Evolutionary conservation across 2,888 invertebrate species (phyloP), one percentile per base, ranked within the genome.

Genomic region (Sussaba pulchella): DNA sequence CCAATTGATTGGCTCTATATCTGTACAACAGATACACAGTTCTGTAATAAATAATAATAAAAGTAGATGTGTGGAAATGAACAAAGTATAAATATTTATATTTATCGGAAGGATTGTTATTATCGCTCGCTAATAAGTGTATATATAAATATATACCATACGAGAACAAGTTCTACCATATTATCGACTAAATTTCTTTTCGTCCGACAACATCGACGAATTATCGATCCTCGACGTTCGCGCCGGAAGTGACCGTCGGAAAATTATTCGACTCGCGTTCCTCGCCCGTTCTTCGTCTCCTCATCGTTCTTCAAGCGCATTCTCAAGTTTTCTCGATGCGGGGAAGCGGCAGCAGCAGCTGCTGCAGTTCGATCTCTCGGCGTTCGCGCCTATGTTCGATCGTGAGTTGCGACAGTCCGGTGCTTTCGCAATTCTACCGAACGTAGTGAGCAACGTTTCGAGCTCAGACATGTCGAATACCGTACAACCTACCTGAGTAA

Each of bases 221-320:
- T 72, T 57, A 67, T 78, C 71, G 66, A 59, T 64, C 72, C 70
- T 78, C 67, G 36, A 54, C 54, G 45, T 54, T 59, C 54, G 50
- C 72, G 63, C 81, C 81, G 83, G 83, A 83, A 81, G 69, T 78
- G 63, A 77, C 45, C 52, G 63, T 12, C 70, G 70, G 24, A 52
- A 81, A 81, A 57, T 83, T 81, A 83, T 83, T 83, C 83, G 78
- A 74, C 73, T 79, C 83, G 81, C 78, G 77, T 83, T 41, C 63
- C 67, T 24, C 69, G 52, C 39, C 54, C 24, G 50, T 39, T 69
- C 41, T 41, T 64, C 41, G 50, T 52, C 52, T 67, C 31, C 17
- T 26, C 26, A 19, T 5, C 74, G 69, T 19, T 26, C 63, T 41
- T 73, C 19, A 10, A 45, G 31, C 67, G 74, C 47, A 59, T 70